These are phyloP conservation scores for Philopedon plagiatum DNA, from an alignment of 2,888 invertebrate species.

Conservation along the genomic window DNA sequence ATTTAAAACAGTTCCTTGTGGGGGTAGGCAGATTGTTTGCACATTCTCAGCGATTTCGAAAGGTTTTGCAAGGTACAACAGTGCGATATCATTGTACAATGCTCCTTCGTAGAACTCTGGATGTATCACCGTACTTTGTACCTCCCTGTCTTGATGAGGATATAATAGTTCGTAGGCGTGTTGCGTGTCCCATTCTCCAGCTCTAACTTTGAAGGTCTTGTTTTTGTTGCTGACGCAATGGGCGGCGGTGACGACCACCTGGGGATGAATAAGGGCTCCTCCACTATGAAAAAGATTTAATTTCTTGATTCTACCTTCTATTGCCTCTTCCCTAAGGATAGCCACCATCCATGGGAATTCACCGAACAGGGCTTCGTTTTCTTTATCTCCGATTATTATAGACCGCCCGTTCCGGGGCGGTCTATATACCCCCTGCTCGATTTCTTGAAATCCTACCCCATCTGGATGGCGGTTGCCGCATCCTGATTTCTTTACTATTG, in stretches of 20 bases:
- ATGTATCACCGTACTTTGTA: conserved; percentile 62
- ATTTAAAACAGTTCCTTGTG: conserved; percentile 53
- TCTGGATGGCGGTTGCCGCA: conserved; percentile 82
- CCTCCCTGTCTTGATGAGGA: conserved; percentile 74
- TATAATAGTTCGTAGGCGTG: conserved; percentile 76
- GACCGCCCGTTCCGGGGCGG: too few species aligned
- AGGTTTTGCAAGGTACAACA: conserved; percentile 59
- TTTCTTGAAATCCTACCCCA: conserved; percentile 81
- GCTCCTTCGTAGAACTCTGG: conserved; percentile 60
- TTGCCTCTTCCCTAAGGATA: conserved; percentile 72
- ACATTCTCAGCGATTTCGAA: conserved; percentile 59
- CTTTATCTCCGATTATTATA: conserved; percentile 76
- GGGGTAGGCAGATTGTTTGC: conserved; percentile 62
- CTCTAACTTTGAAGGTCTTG: conserved; percentile 69
- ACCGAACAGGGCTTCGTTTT: conserved; percentile 82
- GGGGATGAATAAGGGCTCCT: conserved; percentile 83
- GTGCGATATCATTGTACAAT: conserved; percentile 63
- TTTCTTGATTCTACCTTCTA: conserved; percentile 65
- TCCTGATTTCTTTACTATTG: conserved; percentile 63
- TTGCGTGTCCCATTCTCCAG: conserved; percentile 90
- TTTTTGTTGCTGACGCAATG: conserved; percentile 76
- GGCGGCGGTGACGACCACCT: conserved; percentile 84
- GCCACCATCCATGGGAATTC: conserved; percentile 92
- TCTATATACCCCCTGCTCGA: too few species aligned
- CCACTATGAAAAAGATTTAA: conserved; percentile 73